Evolutionary conservation across 2,888 invertebrate species (phyloP).

Genomic region (Sicus ferrugineus): DNA sequence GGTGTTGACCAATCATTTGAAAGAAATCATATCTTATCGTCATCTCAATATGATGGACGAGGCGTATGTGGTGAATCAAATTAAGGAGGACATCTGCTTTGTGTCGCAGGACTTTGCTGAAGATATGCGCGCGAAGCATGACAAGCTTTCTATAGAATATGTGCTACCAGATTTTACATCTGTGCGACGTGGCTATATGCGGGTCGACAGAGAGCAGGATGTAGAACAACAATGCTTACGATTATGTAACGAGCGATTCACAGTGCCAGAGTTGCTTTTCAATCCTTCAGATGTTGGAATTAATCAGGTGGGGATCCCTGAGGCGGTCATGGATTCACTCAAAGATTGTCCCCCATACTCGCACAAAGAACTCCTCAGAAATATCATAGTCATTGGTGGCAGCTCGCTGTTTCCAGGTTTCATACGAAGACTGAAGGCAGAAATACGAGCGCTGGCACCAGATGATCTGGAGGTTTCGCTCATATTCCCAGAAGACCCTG

Average conservation of each 20-base stretch:
- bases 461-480: constrained; percentile 81
- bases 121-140: constrained; percentile 77
- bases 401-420: constrained; percentile 84
- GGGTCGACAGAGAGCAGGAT: constrained; percentile 41
- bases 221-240: constrained; percentile 79
- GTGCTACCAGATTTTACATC: constrained; percentile 95
- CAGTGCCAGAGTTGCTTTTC: constrained; percentile 94
- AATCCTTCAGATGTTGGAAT: constrained; percentile 95
- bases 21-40: constrained; percentile 94
- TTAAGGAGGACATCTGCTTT: constrained; percentile 96
- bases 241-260: constrained; percentile 92
- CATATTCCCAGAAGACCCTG: constrained; percentile 74
- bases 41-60: constrained; percentile 99
- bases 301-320: constrained; percentile 87
- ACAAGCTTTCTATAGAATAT: constrained; percentile 85
- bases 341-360: constrained; percentile 76
- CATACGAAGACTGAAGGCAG: constrained; percentile 77
- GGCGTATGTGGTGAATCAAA: constrained; percentile 97
- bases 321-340: constrained; percentile 84
- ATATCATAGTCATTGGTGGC: constrained; percentile 87
- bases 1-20: constrained; percentile 94
- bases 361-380: constrained; percentile 79
- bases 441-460: constrained; percentile 80
- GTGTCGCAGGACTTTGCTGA: constrained; percentile 83
- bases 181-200: constrained; percentile 78